Base-by-base conservation (phyloP, 2,888 invertebrate species). In the Anoplius nigerrimus region DNA sequence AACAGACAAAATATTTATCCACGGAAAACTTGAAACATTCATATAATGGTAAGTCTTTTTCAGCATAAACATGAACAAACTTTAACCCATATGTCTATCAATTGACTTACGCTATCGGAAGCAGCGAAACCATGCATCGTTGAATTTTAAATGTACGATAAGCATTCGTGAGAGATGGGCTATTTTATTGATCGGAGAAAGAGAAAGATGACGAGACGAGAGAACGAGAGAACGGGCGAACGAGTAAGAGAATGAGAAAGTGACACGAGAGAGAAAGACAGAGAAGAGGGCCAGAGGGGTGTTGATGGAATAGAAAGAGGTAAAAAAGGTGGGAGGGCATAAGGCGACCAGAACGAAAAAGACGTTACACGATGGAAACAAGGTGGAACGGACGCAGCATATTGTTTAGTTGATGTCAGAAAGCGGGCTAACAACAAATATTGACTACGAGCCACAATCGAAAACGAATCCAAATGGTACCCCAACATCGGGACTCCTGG, bases 171-270 rank as follows among this genome's bases (percentile, higher is more conserved):
- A 77, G 81, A 85, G 85, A 85, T 85, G 83, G 84, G 80, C 83
- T 82, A 81, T 85, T 86, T 86, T 87, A 88, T 87, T 87, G 88
- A 88, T 88, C 87, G 85, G 78, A 80, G 84, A 81, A 83, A 83
- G 80, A 83, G 84, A 82, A 82, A 83, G 78, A 72, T 61, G 72
- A 77, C 74, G 72, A 59, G 22, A 54, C 22, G 22, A 62, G 64
- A 51, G 63, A 53, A 51, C 11, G 55, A 58, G 54, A 42, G 60
- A 53, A 61, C 42, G 52, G 15, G 62, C 61, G n/a, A n/a, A n/a
- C n/a, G 53, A 57, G 55, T 61, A 62, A 61, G 43, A 58, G 42
- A 57, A 54, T 55, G 55, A 56, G 68, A 45, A 42, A 24, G 42
- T 45, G 24, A 53, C 54, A 20, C 51, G 62, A 34, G 51, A 57